Evolutionary conservation across 2,797 vertebrate species (phyloP).

Genomic region (Danio aesculapii): DNA sequence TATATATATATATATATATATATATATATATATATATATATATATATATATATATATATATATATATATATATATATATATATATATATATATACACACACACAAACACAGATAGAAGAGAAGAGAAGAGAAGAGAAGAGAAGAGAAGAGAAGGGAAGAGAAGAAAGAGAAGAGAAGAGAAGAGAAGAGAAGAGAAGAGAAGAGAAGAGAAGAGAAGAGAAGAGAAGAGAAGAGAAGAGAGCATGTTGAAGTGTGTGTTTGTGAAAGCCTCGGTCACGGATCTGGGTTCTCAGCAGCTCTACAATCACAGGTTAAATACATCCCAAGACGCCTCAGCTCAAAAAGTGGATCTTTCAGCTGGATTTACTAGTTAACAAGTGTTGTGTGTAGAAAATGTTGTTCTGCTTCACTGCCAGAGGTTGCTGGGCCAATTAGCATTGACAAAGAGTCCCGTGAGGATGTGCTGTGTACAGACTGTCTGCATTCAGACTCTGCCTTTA

Average conservation of each 20-base stretch:
- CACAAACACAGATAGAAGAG: too few species aligned
- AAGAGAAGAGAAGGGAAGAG: too few species aligned
- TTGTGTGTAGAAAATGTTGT: conserved; percentile 69
- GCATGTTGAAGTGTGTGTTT: conserved; percentile 15
- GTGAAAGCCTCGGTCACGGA: conserved; percentile 46
- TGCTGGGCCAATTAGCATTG: conserved; percentile 77
- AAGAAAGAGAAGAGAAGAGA: neutral
- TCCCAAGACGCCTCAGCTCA: conserved; percentile 38
- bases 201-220: too few species aligned
- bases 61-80: too few species aligned
- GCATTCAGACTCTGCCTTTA: conserved; percentile 63
- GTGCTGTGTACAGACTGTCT: conserved; percentile 61
- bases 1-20: too few species aligned
- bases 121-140: too few species aligned
- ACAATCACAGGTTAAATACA: conserved; percentile 52
- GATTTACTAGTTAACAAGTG: conserved; percentile 67
- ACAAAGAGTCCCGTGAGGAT: conserved; percentile 75
- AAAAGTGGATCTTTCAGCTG: conserved; percentile 41
- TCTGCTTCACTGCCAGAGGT: conserved; percentile 69
- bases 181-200: neutral
- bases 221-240: neutral
- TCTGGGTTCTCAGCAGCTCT: conserved; percentile 39
- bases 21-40: too few species aligned
- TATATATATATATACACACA: too few species aligned
- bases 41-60: too few species aligned